phyloP scores from a whole-genome alignment of 2,797 vertebrate genomes.

The Anas bahamensis region DNA sequence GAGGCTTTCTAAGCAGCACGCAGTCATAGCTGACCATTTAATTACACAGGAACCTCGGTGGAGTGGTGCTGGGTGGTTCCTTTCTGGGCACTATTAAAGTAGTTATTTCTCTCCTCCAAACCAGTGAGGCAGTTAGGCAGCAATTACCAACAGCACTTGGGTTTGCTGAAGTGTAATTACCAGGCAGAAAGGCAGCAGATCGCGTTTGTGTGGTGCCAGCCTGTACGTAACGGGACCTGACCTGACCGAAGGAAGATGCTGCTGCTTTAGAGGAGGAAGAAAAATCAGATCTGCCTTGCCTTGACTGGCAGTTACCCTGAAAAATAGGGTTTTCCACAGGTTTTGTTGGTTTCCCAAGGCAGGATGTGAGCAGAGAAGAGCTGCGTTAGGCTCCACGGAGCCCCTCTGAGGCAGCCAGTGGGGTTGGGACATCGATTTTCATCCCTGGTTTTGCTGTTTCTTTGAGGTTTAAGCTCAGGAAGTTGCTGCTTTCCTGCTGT shows the following conservation, averaged over 20 bases:
- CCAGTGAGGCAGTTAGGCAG: neutral
- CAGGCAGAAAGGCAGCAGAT: rapidly evolving
- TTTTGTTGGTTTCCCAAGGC: neutral
- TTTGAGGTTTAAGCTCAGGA: neutral
- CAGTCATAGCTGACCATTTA: rapidly evolving
- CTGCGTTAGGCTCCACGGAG: neutral
- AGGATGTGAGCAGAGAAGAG: neutral
- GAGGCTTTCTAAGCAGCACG: neutral
- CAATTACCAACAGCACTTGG: neutral
- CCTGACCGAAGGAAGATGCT: too few species aligned
- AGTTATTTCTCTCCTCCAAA: neutral
- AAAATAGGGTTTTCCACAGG: neutral
- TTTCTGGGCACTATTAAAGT: neutral
- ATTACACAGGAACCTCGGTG: neutral
- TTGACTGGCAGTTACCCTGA: neutral
- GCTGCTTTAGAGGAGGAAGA: neutral
- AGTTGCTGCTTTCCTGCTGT: neutral
- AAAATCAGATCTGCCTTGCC: neutral
- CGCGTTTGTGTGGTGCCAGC: neutral
- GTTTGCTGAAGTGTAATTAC: neutral
- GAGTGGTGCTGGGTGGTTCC: neutral
- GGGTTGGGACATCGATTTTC: neutral
- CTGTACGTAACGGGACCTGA: neutral
- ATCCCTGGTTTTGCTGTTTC: neutral
- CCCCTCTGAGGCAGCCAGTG: neutral